Conservation (phyloP, 2,113 vertebrate genomes). For the Psephotus haematonotus region DNA sequence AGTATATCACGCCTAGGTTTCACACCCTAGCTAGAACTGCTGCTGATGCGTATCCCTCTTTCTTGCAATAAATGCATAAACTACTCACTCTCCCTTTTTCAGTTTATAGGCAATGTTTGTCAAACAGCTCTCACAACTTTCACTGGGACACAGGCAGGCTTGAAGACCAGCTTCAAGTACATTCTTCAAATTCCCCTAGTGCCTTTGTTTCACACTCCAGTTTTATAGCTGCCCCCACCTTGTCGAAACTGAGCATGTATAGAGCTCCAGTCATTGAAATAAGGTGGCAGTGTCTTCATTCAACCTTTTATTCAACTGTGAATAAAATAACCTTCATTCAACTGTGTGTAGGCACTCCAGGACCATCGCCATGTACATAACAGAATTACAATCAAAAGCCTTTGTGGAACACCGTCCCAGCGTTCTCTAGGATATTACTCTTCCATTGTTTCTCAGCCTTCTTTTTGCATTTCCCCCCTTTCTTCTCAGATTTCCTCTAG, state of each 20-base stretch:
- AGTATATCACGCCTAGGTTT: neutral
- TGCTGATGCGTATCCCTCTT: neutral
- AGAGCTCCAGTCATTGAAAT: neutral
- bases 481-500: neutral
- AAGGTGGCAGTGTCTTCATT: neutral
- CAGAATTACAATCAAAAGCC: neutral
- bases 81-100: neutral
- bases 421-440: neutral
- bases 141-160: neutral
- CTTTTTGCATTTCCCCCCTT: neutral
- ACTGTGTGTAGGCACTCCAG: neutral
- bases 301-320: neutral
- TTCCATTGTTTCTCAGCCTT: neutral
- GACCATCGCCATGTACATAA: neutral
- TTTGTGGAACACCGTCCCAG: neutral
- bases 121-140: neutral
- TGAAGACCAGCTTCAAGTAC: neutral
- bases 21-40: neutral
- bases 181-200: neutral
- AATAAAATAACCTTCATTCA: neutral
- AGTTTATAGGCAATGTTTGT: neutral
- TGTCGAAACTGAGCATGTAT: rapidly evolving
- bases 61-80: neutral
- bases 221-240: neutral
- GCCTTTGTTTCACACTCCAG: neutral